phyloP scores from a whole-genome alignment of 2,113 vertebrate species.

The Kryptolebias marmoratus region DNA sequence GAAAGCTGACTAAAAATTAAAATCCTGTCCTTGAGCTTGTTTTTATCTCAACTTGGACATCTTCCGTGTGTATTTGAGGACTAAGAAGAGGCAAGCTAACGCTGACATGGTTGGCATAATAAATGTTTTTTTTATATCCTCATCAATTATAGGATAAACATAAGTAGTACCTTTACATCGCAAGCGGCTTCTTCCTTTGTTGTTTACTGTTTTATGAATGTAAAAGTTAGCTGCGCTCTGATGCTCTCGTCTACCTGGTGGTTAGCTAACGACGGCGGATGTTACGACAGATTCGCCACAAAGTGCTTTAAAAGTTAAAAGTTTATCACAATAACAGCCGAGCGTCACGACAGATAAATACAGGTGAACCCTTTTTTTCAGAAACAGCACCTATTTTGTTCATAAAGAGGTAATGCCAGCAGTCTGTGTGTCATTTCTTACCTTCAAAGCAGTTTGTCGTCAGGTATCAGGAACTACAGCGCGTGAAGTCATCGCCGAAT shows the following conservation, averaged over 20 bases:
- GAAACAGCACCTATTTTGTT: not conserved
- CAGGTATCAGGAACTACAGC: not conserved
- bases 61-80: no score
- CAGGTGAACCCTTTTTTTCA: not conserved
- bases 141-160: not conserved
- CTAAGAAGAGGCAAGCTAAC: no score
- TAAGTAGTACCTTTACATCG: not conserved
- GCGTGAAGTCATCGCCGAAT: not conserved
- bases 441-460: not conserved
- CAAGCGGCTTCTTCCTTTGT: not conserved
- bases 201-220: not conserved
- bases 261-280: conserved; percentile 27
- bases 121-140: no score
- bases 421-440: not conserved
- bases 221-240: not conserved
- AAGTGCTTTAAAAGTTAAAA: conserved; percentile 15
- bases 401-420: not conserved
- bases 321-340: not conserved
- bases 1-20: no score
- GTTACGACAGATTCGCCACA: not conserved
- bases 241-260: not conserved
- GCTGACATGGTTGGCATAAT: no score
- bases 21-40: no score
- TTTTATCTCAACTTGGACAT: no score
- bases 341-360: not conserved